Percentiles rank a stretch among this genome's conserved stretches.
phyloP scores from a whole-genome alignment of 2,113 vertebrate species.

The Sylvilagus bachmani region DNA sequence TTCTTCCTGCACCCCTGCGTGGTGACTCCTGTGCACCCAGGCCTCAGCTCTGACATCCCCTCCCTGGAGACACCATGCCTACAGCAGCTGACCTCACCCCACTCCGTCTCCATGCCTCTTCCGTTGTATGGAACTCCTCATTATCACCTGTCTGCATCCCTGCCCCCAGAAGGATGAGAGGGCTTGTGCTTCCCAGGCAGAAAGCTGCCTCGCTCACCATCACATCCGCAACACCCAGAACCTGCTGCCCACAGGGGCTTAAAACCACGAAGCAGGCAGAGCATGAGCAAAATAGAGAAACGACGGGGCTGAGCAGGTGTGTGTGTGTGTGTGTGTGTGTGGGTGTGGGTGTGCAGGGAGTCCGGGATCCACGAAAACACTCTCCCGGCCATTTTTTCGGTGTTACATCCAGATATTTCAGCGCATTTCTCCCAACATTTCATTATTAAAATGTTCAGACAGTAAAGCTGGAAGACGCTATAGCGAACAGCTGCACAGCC shows the following conservation, averaged over 20 bases:
- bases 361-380: not conserved
- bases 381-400: not conserved
- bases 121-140: slow-evolving; percentile 1
- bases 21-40: not conserved
- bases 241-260: not conserved
- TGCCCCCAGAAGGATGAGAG: not conserved
- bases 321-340: too few species aligned
- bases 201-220: too few species aligned
- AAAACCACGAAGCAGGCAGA: too few species aligned
- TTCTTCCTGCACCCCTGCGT: not conserved
- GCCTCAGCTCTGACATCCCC: not conserved
- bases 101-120: not conserved
- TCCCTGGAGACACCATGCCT: not conserved
- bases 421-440: not conserved
- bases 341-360: too few species aligned
- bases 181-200: not conserved
- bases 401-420: not conserved
- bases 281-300: not conserved
- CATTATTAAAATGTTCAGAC: not conserved
- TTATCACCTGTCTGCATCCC: not conserved
- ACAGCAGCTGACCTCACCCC: not conserved
- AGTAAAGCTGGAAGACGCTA: not conserved
- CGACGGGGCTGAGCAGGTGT: not conserved
- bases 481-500: not conserved
- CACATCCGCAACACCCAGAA: not conserved